Percentiles rank a stretch among this genome's conserved stretches.
Conservation (phyloP, 2,797 vertebrate species). For the Muscicapa striata region DNA sequence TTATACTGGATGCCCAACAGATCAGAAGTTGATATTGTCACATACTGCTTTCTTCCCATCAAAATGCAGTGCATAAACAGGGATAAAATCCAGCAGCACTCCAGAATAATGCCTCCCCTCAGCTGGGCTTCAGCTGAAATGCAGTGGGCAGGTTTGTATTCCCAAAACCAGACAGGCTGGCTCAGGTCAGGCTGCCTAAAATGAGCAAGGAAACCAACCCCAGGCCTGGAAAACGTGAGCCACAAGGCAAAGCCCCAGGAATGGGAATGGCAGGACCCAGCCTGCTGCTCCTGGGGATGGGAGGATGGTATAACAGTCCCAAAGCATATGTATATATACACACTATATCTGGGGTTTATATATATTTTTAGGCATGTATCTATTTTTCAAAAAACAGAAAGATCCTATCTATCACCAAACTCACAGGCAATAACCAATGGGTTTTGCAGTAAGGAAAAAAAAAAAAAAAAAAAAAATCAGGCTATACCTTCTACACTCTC, state of each 20-base stretch:
- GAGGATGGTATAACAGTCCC: neutral
- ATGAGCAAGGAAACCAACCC: neutral
- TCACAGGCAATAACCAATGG: neutral
- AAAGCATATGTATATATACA: fast-evolving
- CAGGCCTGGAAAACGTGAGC: neutral
- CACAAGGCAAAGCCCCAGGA: neutral
- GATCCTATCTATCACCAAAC: too few relatives aligned
- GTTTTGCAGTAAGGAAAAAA: neutral
- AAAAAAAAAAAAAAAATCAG: neutral
- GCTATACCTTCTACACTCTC: neutral
- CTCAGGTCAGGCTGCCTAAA: neutral
- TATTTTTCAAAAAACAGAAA: neutral
- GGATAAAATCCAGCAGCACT: neutral
- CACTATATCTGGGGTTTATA: neutral
- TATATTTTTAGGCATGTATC: fast-evolving
- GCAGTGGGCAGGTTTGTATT: neutral
- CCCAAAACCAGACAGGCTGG: neutral
- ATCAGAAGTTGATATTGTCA: neutral
- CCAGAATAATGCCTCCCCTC: neutral
- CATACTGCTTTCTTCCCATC: neutral
- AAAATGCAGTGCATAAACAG: neutral
- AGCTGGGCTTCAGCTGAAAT: neutral
- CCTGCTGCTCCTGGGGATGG: neutral
- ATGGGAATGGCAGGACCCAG: neutral
- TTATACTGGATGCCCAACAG: neutral